Base-by-base conservation (phyloP, 2,797 vertebrate genomes). In the Sebastes dallii region DNA sequence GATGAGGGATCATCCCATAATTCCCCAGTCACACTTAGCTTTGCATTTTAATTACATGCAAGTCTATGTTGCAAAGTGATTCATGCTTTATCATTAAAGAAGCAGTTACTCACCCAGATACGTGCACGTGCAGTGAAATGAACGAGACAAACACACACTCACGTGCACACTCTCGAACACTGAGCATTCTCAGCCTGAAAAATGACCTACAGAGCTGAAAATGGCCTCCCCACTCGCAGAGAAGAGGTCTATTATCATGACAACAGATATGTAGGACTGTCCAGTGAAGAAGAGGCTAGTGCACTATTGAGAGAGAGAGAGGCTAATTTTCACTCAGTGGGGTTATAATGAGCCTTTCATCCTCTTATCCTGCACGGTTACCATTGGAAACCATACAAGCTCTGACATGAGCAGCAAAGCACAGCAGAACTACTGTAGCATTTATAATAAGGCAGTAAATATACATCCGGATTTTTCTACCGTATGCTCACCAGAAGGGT, bases 281-380 rank as follows among this genome's bases (percentile, higher is more conserved):
- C 82, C 87, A 91, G 78, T 88, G 87, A 79, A 89, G 77, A 81
- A 86, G 69, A 89, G 78, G 67, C 66, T 62, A 72, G 89, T 85
- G 84, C 69, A 87, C 85, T 84, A 81, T 83, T 81, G 83, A 86
- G 76, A 89, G 77, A 89, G 78, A 89, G 78, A 89, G 77, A 58
- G 83, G 66, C 88, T 90, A 85, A 90, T 93, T 93, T 94, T 91
- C 86, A 91, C 86, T 94, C 89, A 88, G 86, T 90, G 81, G 84
- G 83, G 84, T 90, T 88, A 92, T 93, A 93, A 95, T 93, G 91
- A 94, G 87, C 90, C 84, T 91, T 89, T 93, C 83, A 92, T 91
- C 83, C 86, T 91, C 85, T 89, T 85, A 89, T 88, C 39, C 86
- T 79, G 75, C 81, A 61, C 8, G 4, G 88, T 91, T 90, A 84